These are phyloP conservation scores for Eretmochelys imbricata DNA, from an alignment of 2,113 vertebrate species.

Conservation along the genomic window DNA sequence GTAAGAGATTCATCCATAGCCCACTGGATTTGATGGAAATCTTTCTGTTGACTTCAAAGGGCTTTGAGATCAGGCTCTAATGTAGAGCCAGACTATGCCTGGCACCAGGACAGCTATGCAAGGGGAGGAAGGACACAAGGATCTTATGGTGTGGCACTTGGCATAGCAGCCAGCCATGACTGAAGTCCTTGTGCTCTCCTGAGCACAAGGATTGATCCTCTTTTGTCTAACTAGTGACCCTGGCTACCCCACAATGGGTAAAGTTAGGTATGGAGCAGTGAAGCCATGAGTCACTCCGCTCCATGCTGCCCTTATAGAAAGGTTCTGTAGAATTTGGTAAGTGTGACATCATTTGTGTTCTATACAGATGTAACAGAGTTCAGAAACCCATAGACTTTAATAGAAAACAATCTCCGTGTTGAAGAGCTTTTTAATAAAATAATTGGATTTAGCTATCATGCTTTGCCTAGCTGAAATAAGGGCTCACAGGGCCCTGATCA, in stretches of 20 bases:
- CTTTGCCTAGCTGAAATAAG: neutral
- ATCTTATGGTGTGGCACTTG: neutral
- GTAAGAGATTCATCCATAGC: neutral
- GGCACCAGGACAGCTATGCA: neutral
- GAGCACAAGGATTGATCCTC: neutral
- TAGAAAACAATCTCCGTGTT: neutral
- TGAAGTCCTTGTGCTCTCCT: neutral
- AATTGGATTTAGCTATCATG: neutral
- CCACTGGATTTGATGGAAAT: slow-evolving; percentile 8
- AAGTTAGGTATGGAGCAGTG: neutral
- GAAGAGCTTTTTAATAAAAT: neutral
- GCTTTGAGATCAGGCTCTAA: neutral
- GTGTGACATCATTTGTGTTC: neutral
- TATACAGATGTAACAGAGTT: neutral
- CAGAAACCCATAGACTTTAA: neutral
- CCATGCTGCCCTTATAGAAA: neutral
- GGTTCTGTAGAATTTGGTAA: neutral
- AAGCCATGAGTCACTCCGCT: neutral
- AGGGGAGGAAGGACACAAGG: neutral
- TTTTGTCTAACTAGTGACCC: neutral
- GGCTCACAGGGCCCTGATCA: neutral
- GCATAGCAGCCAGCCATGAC: rapidly evolving
- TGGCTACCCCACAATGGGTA: rapidly evolving
- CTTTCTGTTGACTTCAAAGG: neutral
- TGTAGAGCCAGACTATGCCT: neutral